These are phyloP conservation scores for Muscicapa adusta DNA, from an alignment of 2,113 vertebrate genomes.

Conservation along the genomic window DNA sequence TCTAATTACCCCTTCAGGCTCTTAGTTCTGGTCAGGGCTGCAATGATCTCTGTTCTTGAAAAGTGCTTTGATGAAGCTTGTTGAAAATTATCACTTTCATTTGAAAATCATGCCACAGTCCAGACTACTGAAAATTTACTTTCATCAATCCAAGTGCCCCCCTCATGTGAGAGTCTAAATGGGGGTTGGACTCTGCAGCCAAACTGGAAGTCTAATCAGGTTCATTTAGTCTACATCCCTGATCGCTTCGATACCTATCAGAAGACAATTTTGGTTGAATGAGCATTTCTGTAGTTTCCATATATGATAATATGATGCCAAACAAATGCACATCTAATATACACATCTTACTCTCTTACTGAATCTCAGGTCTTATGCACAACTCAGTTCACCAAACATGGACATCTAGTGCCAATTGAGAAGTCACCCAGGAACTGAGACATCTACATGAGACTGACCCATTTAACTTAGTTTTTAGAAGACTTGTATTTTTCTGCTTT, in stretches of 20 bases:
- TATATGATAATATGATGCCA: not conserved
- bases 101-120: rapidly evolving
- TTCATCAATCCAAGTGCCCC: not conserved
- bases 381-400: not conserved
- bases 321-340: not conserved
- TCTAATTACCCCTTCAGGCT: not conserved
- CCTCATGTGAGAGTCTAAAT: not conserved
- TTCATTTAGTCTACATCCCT: not conserved
- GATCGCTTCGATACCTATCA: not conserved
- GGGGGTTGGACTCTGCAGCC: not conserved
- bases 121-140: not conserved
- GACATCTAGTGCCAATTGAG: not conserved
- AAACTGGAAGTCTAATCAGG: not conserved
- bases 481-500: not conserved
- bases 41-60: not conserved
- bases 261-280: not conserved
- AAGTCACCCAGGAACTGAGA: not conserved
- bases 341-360: not conserved
- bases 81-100: not conserved
- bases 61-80: not conserved
- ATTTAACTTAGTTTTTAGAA: not conserved
- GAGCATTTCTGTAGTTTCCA: not conserved
- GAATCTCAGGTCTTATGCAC: not conserved
- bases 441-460: not conserved
- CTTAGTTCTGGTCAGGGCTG: not conserved